Percentiles rank a stretch among this genome's conserved stretches.
Evolutionary conservation across 2,888 invertebrate genomes (phyloP).

Genomic region (Brachylomia viminalis): DNA sequence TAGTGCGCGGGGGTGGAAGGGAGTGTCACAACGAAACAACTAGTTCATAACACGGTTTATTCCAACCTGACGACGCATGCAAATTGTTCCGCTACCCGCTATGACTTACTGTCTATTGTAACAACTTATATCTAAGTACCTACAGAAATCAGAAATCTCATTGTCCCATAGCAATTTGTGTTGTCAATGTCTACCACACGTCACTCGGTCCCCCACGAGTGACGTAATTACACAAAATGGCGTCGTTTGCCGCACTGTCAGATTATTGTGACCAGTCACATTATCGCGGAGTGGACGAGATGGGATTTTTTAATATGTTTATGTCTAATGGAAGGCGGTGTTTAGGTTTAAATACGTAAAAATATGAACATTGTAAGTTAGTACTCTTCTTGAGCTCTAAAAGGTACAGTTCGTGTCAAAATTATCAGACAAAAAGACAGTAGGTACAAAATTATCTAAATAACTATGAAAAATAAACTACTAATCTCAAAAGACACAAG

Average conservation of each 20-base stretch:
- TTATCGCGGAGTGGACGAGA: constrained; percentile 21
- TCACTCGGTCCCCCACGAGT: constrained; percentile 21
- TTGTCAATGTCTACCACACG: constrained; percentile 24
- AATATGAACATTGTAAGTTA: not conserved
- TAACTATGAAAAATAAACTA: not conserved
- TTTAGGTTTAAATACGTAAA: not conserved
- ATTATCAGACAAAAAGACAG: not conserved
- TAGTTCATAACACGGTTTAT: no score
- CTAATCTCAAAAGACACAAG: not conserved
- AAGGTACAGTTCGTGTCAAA: not conserved
- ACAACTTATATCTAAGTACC: no score
- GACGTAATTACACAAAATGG: constrained; percentile 48
- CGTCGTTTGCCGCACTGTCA: constrained; percentile 51
- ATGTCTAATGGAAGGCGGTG: constrained; percentile 7
- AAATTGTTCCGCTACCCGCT: no score
- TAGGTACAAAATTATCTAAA: not conserved
- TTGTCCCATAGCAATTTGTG: constrained; percentile 26
- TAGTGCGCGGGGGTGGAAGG: no score
- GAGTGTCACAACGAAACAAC: no score
- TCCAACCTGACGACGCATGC: no score
- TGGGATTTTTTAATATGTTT: constrained; percentile 14
- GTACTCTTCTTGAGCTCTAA: not conserved
- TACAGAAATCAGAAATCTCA: no score
- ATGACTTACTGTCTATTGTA: no score
- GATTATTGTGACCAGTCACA: constrained; percentile 44